A percentile compares a stretch with the other conserved stretches of the same genome.
phyloP scores from a whole-genome alignment of 2,113 vertebrate species.

The Apistogramma diplotaenia region DNA sequence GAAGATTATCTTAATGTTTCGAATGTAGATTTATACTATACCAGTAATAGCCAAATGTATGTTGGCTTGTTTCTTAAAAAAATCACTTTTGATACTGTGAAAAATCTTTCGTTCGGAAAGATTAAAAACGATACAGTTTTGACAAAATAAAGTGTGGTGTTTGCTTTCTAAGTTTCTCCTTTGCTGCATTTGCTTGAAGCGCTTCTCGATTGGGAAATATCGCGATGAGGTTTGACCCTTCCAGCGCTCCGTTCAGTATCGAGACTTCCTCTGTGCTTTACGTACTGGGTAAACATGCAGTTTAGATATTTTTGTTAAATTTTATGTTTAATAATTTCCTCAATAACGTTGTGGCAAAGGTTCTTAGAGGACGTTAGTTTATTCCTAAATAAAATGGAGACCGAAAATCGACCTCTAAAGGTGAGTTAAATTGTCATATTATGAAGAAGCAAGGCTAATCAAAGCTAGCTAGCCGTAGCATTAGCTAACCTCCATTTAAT shows the following conservation, averaged over 20 bases:
- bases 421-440: conserved; percentile 26
- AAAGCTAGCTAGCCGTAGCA: neutral
- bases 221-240: conserved; percentile 25
- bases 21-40: conserved; percentile 86
- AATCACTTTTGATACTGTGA: conserved; percentile 96
- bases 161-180: conserved; percentile 52
- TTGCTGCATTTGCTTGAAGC: neutral
- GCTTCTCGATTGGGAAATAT: neutral
- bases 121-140: conserved; percentile 90
- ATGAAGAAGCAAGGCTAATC: neutral
- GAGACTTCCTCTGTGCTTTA: neutral
- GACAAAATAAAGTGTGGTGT: conserved; percentile 75
- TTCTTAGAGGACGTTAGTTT: neutral
- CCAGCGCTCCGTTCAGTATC: conserved; percentile 9
- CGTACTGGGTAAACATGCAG: conserved; percentile 23
- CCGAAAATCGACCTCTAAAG: conserved; percentile 64
- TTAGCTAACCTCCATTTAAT: too few species aligned
- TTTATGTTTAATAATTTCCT: fast-evolving
- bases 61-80: conserved; percentile 74
- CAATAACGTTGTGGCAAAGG: fast-evolving
- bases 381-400: conserved; percentile 65
- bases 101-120: conserved; percentile 88
- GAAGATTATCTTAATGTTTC: conserved; percentile 78
- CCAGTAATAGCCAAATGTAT: conserved; percentile 79
- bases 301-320: neutral